Percentiles rank a stretch among this genome's conserved stretches.
Conservation (phyloP, 2,797 vertebrate species). For the Scyliorhinus canicula region DNA sequence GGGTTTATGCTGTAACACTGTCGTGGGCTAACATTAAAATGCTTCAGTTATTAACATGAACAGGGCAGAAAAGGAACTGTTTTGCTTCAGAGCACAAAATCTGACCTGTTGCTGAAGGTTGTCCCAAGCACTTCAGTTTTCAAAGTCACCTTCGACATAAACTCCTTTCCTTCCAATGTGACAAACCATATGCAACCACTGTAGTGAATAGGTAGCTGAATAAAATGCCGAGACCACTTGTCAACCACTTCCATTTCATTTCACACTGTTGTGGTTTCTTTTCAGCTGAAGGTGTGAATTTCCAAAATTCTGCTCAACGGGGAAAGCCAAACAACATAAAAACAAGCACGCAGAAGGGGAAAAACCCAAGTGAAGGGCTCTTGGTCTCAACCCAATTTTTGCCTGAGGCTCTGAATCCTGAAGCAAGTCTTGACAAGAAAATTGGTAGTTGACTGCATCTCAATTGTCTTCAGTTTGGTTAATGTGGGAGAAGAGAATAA, state of each 20-base stretch:
- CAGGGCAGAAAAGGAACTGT: not conserved
- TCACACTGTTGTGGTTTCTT: not conserved
- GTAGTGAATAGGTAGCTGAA: not conserved
- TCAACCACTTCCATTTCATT: conserved; percentile 35
- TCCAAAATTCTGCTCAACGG: not conserved
- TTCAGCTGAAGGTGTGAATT: conserved; percentile 11
- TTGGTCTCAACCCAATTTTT: not conserved
- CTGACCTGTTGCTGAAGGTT: not conserved
- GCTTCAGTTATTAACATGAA: no score
- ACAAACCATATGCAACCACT: not conserved
- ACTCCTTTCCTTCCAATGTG: not conserved
- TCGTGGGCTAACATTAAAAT: no score
- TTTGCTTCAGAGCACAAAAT: not conserved
- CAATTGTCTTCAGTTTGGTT: not conserved
- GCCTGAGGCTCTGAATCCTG: not conserved
- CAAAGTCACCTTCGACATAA: not conserved
- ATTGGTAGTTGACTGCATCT: not conserved
- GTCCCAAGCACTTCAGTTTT: not conserved
- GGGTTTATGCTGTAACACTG: no score
- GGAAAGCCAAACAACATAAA: not conserved
- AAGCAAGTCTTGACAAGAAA: not conserved
- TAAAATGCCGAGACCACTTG: not conserved
- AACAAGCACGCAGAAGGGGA: not conserved
- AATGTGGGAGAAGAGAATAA: not conserved
- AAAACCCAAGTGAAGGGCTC: not conserved